Base-by-base conservation (phyloP, 2,113 vertebrate species). In the Laticauda laticaudata region DNA sequence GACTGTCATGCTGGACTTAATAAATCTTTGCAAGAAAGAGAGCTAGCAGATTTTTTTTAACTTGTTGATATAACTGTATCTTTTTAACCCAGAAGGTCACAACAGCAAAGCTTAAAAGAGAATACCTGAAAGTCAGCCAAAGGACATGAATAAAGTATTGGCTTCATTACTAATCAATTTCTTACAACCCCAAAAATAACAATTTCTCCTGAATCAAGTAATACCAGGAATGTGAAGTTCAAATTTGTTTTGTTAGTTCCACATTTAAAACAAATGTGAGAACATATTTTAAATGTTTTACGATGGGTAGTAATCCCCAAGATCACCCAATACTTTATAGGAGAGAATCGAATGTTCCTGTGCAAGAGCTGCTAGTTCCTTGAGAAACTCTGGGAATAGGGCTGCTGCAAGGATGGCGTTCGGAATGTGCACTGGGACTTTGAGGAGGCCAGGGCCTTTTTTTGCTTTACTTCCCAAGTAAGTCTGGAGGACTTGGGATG, bases 331-430 rank as follows among this genome's bases (percentile, higher is more conserved):
- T 94, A 98, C 92, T 96, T 97, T 98, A 97, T 98, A 98, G 88
- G 98, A 98, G 89, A 99, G 97, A 94, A 99, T 98, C 93, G 99
- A 98, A 98, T 99, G 99, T 94, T 99, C 99, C 95, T 99, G 99
- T 61, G 99, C 98, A 86, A 99, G 97, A 92, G 99, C 99, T 1
- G 99, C 99, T 97, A 99, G 98, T 93, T 99, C 99, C 98, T 99
- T 99, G 91, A 99, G 98, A 97, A 99, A 99, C 97, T 99, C 99
- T 0, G 98, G 98, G 97, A 98, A 99, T 53, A 99, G 98, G 94
- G 99, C 98, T 2, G 98, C 98, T 2, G 98, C 99, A 0, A 99
- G 98, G 56, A 99, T 97, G 0, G 98, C 97, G 0, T 99, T 99
- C 96, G 97, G 98, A 94, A 98, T 97, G 0, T 98, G 96, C 4